Evolutionary conservation across 2,888 invertebrate species (phyloP).

Genomic region (Zelleria hepariella): DNA sequence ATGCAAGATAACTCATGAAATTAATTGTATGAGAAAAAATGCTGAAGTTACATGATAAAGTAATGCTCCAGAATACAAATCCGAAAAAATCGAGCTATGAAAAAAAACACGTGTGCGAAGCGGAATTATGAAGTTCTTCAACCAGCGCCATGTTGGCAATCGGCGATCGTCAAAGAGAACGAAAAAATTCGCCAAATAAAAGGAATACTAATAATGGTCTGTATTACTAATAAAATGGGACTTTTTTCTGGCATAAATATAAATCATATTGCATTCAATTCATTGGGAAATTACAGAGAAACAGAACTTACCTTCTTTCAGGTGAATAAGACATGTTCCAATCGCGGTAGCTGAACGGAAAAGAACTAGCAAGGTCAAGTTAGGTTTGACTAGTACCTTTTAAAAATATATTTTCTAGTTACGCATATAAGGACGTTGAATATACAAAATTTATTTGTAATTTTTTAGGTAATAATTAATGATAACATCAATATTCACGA

Average conservation of each 20-base stretch:
- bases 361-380: constrained; percentile 74
- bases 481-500: constrained; percentile 30
- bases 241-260: neutral
- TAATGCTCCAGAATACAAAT: neutral
- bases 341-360: constrained; percentile 83
- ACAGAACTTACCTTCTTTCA: constrained; percentile 83
- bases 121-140: constrained; percentile 48
- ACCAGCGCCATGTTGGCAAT: constrained; percentile 73
- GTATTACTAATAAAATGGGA: neutral
- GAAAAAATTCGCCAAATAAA: constrained; percentile 1
- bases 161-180: constrained; percentile 44
- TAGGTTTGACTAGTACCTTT: constrained; percentile 62
- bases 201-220: neutral
- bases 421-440: neutral
- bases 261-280: neutral
- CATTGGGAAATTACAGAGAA: constrained; percentile 33
- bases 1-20: too few species aligned
- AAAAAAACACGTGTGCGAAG: constrained; percentile 61
- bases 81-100: constrained; percentile 4
- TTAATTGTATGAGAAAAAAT: neutral
- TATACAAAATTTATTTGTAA: constrained; percentile 11
- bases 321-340: constrained; percentile 87
- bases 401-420: constrained; percentile 14
- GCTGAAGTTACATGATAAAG: neutral
- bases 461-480: constrained; percentile 32